A percentile compares a stretch with the other conserved stretches of the same genome.
These are phyloP conservation scores for Sebastes glaucus DNA, from an alignment of 2,797 vertebrate species.

Conservation along the genomic window DNA sequence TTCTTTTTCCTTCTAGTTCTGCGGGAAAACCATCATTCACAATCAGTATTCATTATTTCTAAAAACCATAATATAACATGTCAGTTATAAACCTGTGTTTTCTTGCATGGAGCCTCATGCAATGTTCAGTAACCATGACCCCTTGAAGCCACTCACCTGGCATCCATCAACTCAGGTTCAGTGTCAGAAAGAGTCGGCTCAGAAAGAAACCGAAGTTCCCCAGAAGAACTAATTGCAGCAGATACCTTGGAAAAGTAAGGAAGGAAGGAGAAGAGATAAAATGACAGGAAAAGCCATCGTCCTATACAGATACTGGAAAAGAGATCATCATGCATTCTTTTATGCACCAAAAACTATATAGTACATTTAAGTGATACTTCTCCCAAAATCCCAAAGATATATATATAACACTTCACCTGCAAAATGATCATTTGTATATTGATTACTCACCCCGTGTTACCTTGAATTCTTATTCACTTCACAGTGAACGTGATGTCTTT, in stretches of 20 bases:
- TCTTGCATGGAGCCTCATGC: background rate
- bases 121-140: background rate
- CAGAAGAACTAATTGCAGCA: conserved; percentile 82
- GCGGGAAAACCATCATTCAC: background rate
- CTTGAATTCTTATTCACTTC: no score
- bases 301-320: background rate
- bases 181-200: conserved; percentile 79
- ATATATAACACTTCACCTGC: background rate
- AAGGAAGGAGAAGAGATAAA: background rate
- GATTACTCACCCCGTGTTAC: no score
- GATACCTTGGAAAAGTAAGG: conserved; percentile 81
- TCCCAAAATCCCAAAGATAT: background rate
- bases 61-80: background rate
- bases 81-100: background rate
- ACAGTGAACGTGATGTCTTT: no score
- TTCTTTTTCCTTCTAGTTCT: conserved; percentile 84
- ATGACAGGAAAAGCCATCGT: background rate
- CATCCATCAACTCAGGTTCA: conserved; percentile 77
- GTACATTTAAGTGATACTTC: background rate
- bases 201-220: conserved; percentile 84
- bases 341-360: background rate
- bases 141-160: conserved; percentile 80
- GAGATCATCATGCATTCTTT: background rate
- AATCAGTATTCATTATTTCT: background rate
- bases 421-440: background rate